Evolutionary conservation across 1,140 invertebrate species (phyloP).

Genomic region (Drosophila oshimai): DNA sequence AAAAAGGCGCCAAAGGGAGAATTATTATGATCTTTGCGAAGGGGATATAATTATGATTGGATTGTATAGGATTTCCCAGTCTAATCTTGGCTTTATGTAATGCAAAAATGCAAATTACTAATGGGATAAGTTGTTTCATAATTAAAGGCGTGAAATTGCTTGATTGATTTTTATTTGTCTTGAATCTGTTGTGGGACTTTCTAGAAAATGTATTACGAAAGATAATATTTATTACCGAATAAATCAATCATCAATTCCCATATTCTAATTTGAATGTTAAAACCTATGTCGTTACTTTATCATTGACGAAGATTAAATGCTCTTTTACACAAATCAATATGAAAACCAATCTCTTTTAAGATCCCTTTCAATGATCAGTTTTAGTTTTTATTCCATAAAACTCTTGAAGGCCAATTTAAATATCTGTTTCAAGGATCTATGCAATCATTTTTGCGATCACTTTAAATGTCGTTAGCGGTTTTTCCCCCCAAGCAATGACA

Average conservation of each 20-base stretch:
- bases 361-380: not conserved
- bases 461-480: constrained; percentile 28
- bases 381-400: not conserved
- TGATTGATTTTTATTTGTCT: not conserved
- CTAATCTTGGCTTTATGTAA: not conserved
- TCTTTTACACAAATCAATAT: not conserved
- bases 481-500: constrained; percentile 37
- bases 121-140: not conserved
- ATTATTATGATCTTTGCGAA: constrained; percentile 6
- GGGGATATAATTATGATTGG: constrained; percentile 22
- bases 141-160: not conserved
- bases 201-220: not conserved
- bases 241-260: not conserved
- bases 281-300: not conserved
- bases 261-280: too few species aligned
- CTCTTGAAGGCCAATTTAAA: not conserved
- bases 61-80: not conserved
- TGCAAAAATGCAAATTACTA: not conserved
- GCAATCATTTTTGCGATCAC: constrained; percentile 10
- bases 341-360: not conserved
- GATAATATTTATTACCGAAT: not conserved
- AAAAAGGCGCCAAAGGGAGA: constrained; percentile 55
- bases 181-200: not conserved
- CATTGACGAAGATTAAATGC: not conserved
- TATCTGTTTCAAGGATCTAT: not conserved